A percentile compares a stretch with the other conserved stretches of the same genome.
These are phyloP conservation scores for Oceanodroma leucorhoa DNA, from an alignment of 2,797 vertebrate species.

Conservation along the genomic window DNA sequence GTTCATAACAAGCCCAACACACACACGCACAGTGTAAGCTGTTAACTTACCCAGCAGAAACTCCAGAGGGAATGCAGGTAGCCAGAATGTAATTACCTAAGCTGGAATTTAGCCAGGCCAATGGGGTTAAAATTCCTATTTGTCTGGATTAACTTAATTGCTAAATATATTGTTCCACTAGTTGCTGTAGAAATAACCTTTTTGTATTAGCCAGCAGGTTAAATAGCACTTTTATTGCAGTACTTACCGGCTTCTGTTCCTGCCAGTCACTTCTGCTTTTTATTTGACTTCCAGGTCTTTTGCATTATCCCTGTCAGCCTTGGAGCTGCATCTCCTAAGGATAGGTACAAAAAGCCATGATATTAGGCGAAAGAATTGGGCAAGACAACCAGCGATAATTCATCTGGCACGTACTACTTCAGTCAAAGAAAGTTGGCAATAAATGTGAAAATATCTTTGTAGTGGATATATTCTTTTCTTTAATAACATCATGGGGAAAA, in stretches of 20 bases:
- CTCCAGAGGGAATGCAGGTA: constrained; percentile 10
- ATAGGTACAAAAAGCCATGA: background rate
- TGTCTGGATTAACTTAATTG: constrained; percentile 47
- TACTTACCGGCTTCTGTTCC: background rate
- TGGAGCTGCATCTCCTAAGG: background rate
- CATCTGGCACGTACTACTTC: background rate
- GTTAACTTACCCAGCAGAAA: constrained; percentile 3
- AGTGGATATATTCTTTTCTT: background rate
- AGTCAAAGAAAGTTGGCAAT: background rate
- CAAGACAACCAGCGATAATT: background rate
- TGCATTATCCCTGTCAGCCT: background rate
- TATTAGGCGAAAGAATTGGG: background rate
- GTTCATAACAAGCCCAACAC: background rate
- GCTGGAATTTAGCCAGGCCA: constrained; percentile 20
- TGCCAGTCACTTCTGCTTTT: background rate
- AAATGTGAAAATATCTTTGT: background rate
- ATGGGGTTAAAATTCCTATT: constrained; percentile 17
- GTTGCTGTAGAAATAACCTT: constrained; percentile 24
- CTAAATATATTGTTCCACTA: constrained; percentile 35
- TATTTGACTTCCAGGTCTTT: background rate
- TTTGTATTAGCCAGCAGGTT: constrained; percentile 37
- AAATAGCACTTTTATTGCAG: constrained; percentile 25
- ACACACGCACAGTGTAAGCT: accelerated
- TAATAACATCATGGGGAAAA: background rate
- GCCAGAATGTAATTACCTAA: constrained; percentile 8